A percentile compares a stretch with the other conserved stretches of the same genome.
These are phyloP conservation scores for Ditylenchus weischeri DNA, from an alignment of 2,888 invertebrate species.

Conservation along the genomic window DNA sequence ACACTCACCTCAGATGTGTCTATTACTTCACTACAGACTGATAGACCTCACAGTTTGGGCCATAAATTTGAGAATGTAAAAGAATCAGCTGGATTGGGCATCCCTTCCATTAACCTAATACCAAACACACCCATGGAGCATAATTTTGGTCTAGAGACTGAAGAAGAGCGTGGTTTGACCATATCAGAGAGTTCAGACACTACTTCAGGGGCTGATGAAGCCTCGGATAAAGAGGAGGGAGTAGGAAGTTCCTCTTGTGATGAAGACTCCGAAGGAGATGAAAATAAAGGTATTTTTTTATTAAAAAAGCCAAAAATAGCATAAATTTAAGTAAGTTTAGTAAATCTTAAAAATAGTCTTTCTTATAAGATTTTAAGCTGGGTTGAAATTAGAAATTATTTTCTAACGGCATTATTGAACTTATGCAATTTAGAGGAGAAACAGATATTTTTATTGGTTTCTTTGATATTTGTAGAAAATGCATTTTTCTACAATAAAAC, in stretches of 20 bases:
- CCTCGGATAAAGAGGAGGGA: conserved; percentile 49
- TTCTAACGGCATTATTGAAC: too few relatives aligned
- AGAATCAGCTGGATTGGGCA: conserved; percentile 15
- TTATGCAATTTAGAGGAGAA: too few relatives aligned
- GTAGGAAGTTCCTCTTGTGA: conserved; percentile 34
- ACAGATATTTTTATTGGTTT: too few relatives aligned
- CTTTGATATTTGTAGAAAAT: too few relatives aligned
- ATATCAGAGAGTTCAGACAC: conserved; percentile 37
- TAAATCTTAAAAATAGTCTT: too few relatives aligned
- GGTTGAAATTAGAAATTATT: too few relatives aligned
- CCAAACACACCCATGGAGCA: conserved; percentile 55
- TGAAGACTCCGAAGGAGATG: conserved; percentile 16
- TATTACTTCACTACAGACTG: conserved; percentile 28
- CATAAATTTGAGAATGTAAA: not conserved
- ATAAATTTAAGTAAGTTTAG: too few relatives aligned
- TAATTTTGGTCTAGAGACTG: not conserved
- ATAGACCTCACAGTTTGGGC: conserved; percentile 29
- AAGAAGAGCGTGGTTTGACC: conserved; percentile 9
- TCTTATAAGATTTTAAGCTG: too few relatives aligned
- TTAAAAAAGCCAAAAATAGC: too few relatives aligned
- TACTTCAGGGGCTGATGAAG: conserved; percentile 57
- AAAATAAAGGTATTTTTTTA: conserved; percentile 10
- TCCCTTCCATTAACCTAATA: conserved; percentile 56
- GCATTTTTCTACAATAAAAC: too few relatives aligned
- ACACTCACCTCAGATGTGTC: conserved; percentile 50